Percentiles rank a stretch among this genome's conserved stretches.
phyloP scores from a whole-genome alignment of 2,888 invertebrate genomes.

The Trypoxylon attenuatum region DNA sequence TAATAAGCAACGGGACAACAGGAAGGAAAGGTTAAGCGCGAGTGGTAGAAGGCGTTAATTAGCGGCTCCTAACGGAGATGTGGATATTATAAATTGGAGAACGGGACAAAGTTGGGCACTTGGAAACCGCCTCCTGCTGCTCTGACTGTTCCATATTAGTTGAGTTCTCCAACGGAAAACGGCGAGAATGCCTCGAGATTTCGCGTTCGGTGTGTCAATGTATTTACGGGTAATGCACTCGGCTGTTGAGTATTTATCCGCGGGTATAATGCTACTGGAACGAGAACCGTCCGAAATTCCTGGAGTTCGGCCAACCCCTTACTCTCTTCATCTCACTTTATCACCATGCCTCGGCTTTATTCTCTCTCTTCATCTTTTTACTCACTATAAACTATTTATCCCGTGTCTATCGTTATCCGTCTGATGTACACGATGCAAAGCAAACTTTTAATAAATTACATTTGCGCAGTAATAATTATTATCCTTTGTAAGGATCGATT shows the following conservation, averaged over 20 bases:
- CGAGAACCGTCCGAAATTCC: not conserved
- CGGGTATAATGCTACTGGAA: conserved; percentile 1
- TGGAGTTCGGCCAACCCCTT: too few relatives aligned
- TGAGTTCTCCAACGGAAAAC: conserved; percentile 20
- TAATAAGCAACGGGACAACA: not conserved
- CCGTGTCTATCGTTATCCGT: too few relatives aligned
- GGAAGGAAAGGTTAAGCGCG: conserved; percentile 19
- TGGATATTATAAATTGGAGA: conserved; percentile 62
- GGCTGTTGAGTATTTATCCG: not conserved
- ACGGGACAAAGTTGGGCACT: conserved; percentile 34
- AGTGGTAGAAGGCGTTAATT: conserved; percentile 49
- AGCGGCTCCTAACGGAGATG: conserved; percentile 49
- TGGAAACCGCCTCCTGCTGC: conserved; percentile 29
- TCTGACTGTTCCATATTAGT: conserved; percentile 9
- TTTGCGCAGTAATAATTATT: too few relatives aligned
- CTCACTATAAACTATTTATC: too few relatives aligned
- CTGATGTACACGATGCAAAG: too few relatives aligned
- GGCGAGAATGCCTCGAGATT: conserved; percentile 19
- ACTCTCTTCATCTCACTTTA: too few relatives aligned
- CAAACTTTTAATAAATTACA: not conserved
- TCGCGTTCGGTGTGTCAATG: conserved; percentile 17
- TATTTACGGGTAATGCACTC: conserved; percentile 18
- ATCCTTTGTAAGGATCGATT: too few relatives aligned
- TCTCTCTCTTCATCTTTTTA: not conserved
- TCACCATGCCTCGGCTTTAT: not conserved